Evolutionary conservation across 2,888 invertebrate species (phyloP).

Genomic region (Tortrix viridana): DNA sequence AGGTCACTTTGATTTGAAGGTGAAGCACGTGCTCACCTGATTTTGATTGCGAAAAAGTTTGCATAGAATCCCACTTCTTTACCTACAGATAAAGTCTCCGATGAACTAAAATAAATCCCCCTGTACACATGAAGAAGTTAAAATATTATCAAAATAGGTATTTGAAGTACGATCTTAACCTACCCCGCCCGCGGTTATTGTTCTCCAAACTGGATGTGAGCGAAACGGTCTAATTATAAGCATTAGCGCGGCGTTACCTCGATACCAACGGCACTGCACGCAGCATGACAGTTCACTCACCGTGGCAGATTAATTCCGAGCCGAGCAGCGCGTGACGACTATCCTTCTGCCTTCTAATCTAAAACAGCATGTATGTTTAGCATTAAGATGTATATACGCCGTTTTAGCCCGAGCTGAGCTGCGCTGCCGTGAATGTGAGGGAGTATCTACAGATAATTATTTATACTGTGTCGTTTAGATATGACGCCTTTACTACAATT

Average conservation of each 20-base stretch:
- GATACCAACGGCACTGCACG: slow-evolving; percentile 10
- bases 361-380: background rate
- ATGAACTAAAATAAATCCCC: too few relatives aligned
- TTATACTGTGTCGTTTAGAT: background rate
- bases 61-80: too few relatives aligned
- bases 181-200: slow-evolving; percentile 9
- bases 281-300: slow-evolving; percentile 59
- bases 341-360: slow-evolving; percentile 18
- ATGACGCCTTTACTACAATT: background rate
- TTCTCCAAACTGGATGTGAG: slow-evolving; percentile 24
- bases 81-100: too few relatives aligned
- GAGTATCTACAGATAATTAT: background rate
- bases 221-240: slow-evolving; percentile 31
- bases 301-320: slow-evolving; percentile 50
- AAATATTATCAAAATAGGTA: background rate
- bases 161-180: background rate
- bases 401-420: too few relatives aligned
- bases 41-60: too few relatives aligned
- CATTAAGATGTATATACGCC: too few relatives aligned
- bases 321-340: slow-evolving; percentile 35
- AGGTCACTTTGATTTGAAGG: too few relatives aligned
- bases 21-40: too few relatives aligned
- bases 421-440: background rate
- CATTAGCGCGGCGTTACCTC: slow-evolving; percentile 29
- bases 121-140: too few relatives aligned